Evolutionary conservation across 2,113 vertebrate species (phyloP).

Genomic region (Osmerus eperlanus): DNA sequence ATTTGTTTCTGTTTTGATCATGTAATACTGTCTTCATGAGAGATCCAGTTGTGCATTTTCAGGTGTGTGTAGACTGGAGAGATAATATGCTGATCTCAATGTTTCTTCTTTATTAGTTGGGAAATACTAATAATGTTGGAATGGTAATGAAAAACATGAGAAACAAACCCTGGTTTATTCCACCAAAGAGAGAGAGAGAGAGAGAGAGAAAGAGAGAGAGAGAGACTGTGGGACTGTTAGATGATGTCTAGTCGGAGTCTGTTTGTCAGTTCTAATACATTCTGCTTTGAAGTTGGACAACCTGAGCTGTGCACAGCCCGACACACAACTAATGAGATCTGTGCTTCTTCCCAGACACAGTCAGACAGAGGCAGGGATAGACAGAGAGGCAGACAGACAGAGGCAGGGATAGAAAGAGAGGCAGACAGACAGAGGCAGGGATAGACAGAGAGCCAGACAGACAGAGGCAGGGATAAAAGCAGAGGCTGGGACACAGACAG

Average conservation of each 20-base stretch:
- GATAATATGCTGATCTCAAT: too few species aligned
- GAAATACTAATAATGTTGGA: too few species aligned
- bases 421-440: neutral
- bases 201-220: slow-evolving; percentile 1
- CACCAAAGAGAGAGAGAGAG: neutral
- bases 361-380: neutral
- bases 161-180: neutral
- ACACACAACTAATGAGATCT: slow-evolving; percentile 43
- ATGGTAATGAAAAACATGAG: too few species aligned
- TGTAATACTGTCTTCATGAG: neutral
- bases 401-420: neutral
- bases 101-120: too few species aligned
- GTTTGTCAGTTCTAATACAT: neutral
- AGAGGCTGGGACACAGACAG: neutral
- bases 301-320: slow-evolving; percentile 36
- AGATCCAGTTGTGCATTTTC: neutral
- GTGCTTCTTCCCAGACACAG: slow-evolving; percentile 19
- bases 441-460: too few species aligned
- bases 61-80: neutral
- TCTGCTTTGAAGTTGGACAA: slow-evolving; percentile 6
- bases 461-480: too few species aligned
- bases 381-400: neutral
- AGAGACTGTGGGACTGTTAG: neutral
- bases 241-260: neutral
- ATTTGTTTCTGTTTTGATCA: neutral